phyloP scores from a whole-genome alignment of 23 tunicate genomes.

The Trididemnum miniatum region DNA sequence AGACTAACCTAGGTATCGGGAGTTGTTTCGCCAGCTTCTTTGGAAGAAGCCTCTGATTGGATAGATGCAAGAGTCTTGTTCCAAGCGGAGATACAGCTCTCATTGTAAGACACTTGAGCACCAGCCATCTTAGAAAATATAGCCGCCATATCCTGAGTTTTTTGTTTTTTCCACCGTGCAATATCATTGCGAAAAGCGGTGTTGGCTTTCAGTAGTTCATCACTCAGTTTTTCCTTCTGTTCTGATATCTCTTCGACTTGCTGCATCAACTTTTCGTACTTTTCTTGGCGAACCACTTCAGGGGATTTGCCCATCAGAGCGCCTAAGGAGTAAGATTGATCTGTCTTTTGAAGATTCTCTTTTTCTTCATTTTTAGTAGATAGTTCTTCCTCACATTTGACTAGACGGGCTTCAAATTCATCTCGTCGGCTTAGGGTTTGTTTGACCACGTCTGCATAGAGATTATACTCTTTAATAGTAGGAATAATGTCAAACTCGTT shows the following conservation, averaged over 20 bases:
- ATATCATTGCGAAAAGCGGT: slow-evolving; percentile 54
- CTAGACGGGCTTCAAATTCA: slow-evolving; percentile 41
- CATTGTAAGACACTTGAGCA: slow-evolving; percentile 55
- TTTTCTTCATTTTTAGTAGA: slow-evolving; percentile 58
- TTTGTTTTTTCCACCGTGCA: slow-evolving; percentile 67
- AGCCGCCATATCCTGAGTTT: slow-evolving; percentile 62
- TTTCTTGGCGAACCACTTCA: slow-evolving; percentile 62
- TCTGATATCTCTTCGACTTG: slow-evolving; percentile 69
- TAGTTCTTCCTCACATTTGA: slow-evolving; percentile 50
- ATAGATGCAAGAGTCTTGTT: slow-evolving; percentile 50
- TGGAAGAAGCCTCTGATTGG: neutral
- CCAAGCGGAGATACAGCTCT: slow-evolving; percentile 65
- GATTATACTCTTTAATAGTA: slow-evolving; percentile 71
- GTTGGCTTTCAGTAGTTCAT: slow-evolving; percentile 60
- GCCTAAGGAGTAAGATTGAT: slow-evolving; percentile 81
- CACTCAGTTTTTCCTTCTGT: slow-evolving; percentile 43
- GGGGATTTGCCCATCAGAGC: slow-evolving; percentile 85
- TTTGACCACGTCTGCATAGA: slow-evolving; percentile 75
- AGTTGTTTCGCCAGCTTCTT: neutral
- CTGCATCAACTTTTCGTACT: slow-evolving; percentile 62
- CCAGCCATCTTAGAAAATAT: slow-evolving; percentile 58
- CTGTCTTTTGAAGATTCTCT: slow-evolving; percentile 64
- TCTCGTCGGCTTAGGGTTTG: slow-evolving; percentile 71
- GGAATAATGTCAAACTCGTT: slow-evolving; percentile 66
- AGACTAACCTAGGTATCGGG: no score